Evolutionary conservation across 2,888 invertebrate species (phyloP), one percentile per base, ranked within the genome.

Genomic region (Polymixis lichenea): DNA sequence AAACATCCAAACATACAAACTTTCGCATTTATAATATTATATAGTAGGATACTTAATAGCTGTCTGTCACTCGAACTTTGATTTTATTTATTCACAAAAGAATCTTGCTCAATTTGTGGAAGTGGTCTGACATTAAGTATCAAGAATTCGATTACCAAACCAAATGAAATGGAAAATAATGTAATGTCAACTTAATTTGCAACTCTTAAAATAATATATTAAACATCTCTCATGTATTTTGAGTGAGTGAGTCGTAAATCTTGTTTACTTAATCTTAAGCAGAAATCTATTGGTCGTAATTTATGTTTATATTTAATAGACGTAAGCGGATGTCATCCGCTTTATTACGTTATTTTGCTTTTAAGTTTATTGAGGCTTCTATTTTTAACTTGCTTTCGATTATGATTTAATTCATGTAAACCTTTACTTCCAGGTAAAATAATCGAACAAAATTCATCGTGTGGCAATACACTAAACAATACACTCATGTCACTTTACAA

Each of bases 121-220:
- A 70, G 13, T 74, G n/a, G 13, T 46, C 5, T 28, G 1, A 19
- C 19, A 43, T 49, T 5, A 38, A 2, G 15, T 25, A 58, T 25
- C 13, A 19, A 5, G 22, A 71, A 77, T 64, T 38, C 58, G 25
- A 17, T 80, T 69, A 78, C 1, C 51, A 56, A 72, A 55, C 28
- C 49, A 53, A 65, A 28, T 68, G 0, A 58, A 60, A 69, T 32
- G 19, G 9, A 38, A 53, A 69, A 78, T 43, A 55, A 51, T 28
- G 38, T 11, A 49, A 32, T n/a, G 49, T 43, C 19, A 32, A 78
- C 46, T 53, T 72, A 65, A 70, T 71, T 77, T 38, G 19, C 15
- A n/a, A 19, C 22, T 38, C 70, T 58, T 60, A 22, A 32, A 66
- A 43, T 73, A 19, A 43, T 46, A 8, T 32, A 19, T 1, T 13